Conservation (phyloP, 2,797 vertebrate genomes). For the Acipenser transmontanus region DNA sequence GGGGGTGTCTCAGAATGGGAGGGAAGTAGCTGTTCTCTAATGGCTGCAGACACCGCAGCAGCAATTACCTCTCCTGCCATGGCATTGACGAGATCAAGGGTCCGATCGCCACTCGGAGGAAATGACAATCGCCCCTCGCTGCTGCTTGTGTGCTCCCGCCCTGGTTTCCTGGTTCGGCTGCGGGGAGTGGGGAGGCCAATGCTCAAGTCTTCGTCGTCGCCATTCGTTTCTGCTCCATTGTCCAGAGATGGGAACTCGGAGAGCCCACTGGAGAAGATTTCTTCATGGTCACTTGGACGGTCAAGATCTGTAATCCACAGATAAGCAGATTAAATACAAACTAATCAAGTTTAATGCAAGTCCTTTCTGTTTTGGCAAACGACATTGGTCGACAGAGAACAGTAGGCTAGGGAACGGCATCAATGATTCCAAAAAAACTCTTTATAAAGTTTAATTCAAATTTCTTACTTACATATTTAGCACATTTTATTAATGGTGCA, state of each 20-base stretch:
- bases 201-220: slow-evolving; percentile 78
- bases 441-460: background rate
- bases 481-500: too few species aligned
- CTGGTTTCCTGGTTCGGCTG: slow-evolving; percentile 17
- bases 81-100: slow-evolving; percentile 68
- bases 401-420: too few species aligned
- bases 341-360: background rate
- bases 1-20: background rate
- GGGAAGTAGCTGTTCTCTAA: slow-evolving; percentile 78
- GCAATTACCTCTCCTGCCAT: slow-evolving; percentile 75
- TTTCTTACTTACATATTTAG: too few species aligned
- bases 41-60: slow-evolving; percentile 74
- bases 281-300: slow-evolving; percentile 72
- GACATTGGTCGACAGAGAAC: too few species aligned
- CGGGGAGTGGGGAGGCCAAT: slow-evolving; percentile 56
- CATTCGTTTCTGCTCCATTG: slow-evolving; percentile 78
- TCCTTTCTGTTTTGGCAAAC: background rate
- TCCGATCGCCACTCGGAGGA: slow-evolving; percentile 51
- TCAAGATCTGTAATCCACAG: slow-evolving; percentile 70
- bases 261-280: slow-evolving; percentile 75
- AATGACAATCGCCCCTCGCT: slow-evolving; percentile 22
- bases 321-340: background rate
- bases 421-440: background rate
- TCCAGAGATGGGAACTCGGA: slow-evolving; percentile 85
- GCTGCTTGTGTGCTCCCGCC: slow-evolving; percentile 13